Conservation (phyloP, 2,797 vertebrate genomes). For the Darevskia nairensis region DNA sequence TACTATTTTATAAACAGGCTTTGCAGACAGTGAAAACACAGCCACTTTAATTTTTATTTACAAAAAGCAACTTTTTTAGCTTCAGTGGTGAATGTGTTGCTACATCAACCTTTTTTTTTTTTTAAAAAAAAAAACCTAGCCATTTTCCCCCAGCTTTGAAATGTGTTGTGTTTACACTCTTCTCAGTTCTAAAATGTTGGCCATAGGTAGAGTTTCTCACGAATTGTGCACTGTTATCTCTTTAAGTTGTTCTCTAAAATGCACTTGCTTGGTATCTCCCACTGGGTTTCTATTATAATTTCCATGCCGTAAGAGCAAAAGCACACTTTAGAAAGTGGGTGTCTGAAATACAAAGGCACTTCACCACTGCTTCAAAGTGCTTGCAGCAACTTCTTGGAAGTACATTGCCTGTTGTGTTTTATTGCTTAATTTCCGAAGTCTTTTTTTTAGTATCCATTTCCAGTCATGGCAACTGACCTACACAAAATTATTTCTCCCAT, state of each 20-base stretch:
- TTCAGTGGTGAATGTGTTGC: not conserved
- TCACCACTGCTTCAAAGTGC: not conserved
- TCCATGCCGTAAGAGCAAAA: not conserved
- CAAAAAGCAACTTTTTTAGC: not conserved
- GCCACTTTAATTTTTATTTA: not conserved
- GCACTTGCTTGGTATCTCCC: not conserved
- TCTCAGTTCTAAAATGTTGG: constrained; percentile 1
- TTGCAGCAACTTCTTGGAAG: constrained; percentile 12
- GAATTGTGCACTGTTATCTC: not conserved
- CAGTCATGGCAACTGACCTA: not conserved
- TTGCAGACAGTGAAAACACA: not conserved
- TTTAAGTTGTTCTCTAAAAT: not conserved
- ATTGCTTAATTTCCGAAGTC: constrained; percentile 32
- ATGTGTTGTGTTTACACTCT: not conserved
- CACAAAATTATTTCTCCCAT: constrained; percentile 15
- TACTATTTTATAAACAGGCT: accelerated
- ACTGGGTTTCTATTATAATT: not conserved
- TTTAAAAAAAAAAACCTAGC: not conserved
- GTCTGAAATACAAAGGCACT: not conserved
- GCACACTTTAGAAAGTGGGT: not conserved
- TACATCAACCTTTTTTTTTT: not conserved
- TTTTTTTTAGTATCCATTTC: not conserved
- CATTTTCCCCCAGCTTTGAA: not conserved
- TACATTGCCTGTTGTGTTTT: not conserved
- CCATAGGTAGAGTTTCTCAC: accelerated